A percentile compares a stretch with the other conserved stretches of the same genome.
These are phyloP conservation scores for Cryptoprocta ferox DNA, from an alignment of 2,797 vertebrate genomes.

Conservation along the genomic window DNA sequence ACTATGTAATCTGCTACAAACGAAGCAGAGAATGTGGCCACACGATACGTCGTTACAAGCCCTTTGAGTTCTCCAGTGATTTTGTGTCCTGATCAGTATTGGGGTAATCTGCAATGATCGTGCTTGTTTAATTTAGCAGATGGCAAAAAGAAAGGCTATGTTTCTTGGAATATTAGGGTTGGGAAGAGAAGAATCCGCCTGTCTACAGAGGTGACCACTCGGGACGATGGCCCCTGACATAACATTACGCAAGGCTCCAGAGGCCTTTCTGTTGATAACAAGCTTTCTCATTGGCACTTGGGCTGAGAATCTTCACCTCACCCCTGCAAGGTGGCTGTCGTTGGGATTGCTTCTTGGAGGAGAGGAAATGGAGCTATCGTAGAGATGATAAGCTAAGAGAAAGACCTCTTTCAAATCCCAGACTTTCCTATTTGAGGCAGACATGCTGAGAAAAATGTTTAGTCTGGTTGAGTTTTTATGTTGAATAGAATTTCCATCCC, in stretches of 20 bases:
- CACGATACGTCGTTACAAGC: not conserved
- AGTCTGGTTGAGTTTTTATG: not conserved
- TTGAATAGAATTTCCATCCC: not conserved
- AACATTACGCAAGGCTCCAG: not conserved
- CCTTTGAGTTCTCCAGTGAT: slow-evolving; percentile 17
- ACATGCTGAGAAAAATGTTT: not conserved
- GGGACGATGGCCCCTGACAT: too few species aligned
- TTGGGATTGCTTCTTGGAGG: not conserved
- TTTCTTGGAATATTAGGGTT: not conserved
- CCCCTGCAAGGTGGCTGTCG: not conserved
- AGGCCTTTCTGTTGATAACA: not conserved
- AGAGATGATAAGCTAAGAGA: not conserved
- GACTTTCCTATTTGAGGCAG: not conserved
- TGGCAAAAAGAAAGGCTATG: slow-evolving; percentile 25
- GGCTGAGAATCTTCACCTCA: not conserved
- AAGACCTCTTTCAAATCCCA: not conserved
- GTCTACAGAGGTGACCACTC: not conserved
- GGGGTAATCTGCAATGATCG: slow-evolving; percentile 26
- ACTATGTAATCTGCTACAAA: not conserved
- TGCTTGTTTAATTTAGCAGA: slow-evolving; percentile 60
- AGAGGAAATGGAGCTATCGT: not conserved
- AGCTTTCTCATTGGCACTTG: not conserved
- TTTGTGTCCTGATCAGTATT: slow-evolving; percentile 63
- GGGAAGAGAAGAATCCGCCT: not conserved
- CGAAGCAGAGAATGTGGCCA: not conserved